A percentile compares a stretch with the other conserved stretches of the same genome.
These are phyloP conservation scores for Pimephales promelas DNA, from an alignment of 2,113 vertebrate genomes.

Conservation along the genomic window DNA sequence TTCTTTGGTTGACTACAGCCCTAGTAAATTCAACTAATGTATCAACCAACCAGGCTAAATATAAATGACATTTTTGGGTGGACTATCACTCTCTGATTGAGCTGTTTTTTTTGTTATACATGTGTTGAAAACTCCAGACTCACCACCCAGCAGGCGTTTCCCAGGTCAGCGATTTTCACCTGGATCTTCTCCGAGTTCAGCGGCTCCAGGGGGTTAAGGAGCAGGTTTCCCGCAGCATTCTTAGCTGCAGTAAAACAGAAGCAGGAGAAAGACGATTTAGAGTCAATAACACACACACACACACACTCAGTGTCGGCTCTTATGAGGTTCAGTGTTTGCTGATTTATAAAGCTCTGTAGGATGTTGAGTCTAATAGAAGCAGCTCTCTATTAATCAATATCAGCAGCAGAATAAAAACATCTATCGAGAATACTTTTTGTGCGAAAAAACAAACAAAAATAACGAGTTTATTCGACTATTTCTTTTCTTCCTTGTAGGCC, in stretches of 20 bases:
- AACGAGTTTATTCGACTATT: too few species aligned
- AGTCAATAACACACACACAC: background rate
- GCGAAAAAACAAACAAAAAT: too few species aligned
- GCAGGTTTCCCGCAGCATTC: constrained; percentile 79
- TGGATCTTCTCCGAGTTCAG: constrained; percentile 91
- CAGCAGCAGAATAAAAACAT: background rate
- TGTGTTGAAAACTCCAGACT: constrained; percentile 64
- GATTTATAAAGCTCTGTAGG: background rate
- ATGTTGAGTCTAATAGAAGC: too few species aligned
- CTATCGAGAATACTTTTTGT: too few species aligned
- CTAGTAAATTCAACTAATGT: background rate
- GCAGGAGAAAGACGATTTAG: background rate
- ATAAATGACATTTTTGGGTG: too few species aligned
- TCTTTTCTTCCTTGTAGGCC: too few species aligned
- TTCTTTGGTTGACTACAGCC: too few species aligned
- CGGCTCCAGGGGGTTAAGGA: constrained; percentile 93
- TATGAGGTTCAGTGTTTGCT: background rate
- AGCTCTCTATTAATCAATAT: background rate
- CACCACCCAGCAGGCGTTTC: constrained; percentile 99
- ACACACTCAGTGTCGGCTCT: background rate
- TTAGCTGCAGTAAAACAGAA: constrained; percentile 37
- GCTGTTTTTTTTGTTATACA: background rate
- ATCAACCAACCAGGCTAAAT: background rate
- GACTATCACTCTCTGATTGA: background rate
- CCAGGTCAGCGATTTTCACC: constrained; percentile 97